Percentiles rank a stretch among this genome's conserved stretches.
Evolutionary conservation across 2,797 vertebrate genomes (phyloP).

Genomic region (Synanceia verrucosa): DNA sequence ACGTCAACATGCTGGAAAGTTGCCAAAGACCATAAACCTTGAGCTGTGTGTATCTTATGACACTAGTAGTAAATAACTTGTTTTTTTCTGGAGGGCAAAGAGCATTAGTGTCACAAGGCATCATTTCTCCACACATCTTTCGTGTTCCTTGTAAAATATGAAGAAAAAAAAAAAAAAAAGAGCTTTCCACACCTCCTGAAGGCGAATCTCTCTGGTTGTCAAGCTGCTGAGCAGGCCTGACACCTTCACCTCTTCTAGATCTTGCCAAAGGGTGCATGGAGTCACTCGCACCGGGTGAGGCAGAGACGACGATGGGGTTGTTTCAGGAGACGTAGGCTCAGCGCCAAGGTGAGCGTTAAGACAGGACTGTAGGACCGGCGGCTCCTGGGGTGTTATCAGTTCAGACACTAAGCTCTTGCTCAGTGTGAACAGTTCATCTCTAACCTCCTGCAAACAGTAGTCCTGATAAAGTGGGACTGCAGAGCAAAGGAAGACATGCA

Average conservation of each 20-base stretch:
- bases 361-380: slow-evolving; percentile 34
- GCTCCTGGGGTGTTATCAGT: slow-evolving; percentile 26
- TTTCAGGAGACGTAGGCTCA: background rate
- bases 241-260: slow-evolving; percentile 80
- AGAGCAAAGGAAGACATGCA: background rate
- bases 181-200: slow-evolving; percentile 82
- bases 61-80: background rate
- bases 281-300: slow-evolving; percentile 33
- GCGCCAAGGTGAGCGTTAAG: accelerated
- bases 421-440: slow-evolving; percentile 47
- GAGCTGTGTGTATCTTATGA: too few relatives aligned
- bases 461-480: slow-evolving; percentile 85
- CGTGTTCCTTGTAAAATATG: background rate
- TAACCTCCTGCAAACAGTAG: slow-evolving; percentile 71
- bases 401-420: slow-evolving; percentile 43
- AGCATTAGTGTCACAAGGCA: background rate
- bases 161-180: background rate
- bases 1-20: background rate
- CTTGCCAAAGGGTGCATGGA: slow-evolving; percentile 80
- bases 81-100: accelerated
- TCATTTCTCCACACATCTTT: background rate
- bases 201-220: slow-evolving; percentile 63
- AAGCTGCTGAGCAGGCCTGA: slow-evolving; percentile 70
- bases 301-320: background rate
- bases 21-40: too few relatives aligned